Evolutionary conservation across 2,888 invertebrate species (phyloP), one percentile per base, ranked within the genome.

Genomic region (Cancer borealis): DNA sequence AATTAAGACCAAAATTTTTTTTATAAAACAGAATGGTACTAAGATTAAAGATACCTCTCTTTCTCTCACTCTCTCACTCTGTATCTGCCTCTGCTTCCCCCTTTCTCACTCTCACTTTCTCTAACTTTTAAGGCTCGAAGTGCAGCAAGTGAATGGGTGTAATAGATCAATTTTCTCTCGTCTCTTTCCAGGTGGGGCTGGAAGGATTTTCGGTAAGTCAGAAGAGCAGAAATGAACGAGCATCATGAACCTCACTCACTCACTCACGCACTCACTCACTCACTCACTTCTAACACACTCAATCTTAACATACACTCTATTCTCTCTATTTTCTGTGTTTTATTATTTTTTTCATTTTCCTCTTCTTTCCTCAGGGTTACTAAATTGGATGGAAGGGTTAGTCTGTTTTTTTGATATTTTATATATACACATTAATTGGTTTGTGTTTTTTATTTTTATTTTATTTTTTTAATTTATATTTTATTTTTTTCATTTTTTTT

Each of bases 131-230:
- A 49, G 46, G 49, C 12, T 47, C 12, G 46, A 26, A 46, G 14
- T 47, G 46, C 26, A 49, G 46, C 21, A 26, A 49, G 21, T 89
- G 46, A 94, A 90, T 92, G 88, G 90, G 94, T 94, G 94, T 94
- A 94, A 94, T 94, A 94, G 94, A 90, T 92, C 47, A 49, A 91
- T 94, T 94, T 94, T 94, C 94, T 94, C 73, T 94, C 92, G 89
- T 94, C 73, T 94, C 92, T 94, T 94, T 94, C 66, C 94, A 94
- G 94, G 92, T 94, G 94, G 94, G 94, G 94, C 91, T 49, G 94
- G 92, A 92, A 92, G 92, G 79, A 60, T 94, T 91, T 94, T 94
- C 94, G 94, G 94, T 94, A 94, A 94, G 94, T 94, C 84, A 12
- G 84, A 84, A 84, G 84, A 84, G 39, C 30, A 39, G 84, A 39